phyloP scores from a whole-genome alignment of 2,888 invertebrate genomes.

The Digitonthophagus gazella region DNA sequence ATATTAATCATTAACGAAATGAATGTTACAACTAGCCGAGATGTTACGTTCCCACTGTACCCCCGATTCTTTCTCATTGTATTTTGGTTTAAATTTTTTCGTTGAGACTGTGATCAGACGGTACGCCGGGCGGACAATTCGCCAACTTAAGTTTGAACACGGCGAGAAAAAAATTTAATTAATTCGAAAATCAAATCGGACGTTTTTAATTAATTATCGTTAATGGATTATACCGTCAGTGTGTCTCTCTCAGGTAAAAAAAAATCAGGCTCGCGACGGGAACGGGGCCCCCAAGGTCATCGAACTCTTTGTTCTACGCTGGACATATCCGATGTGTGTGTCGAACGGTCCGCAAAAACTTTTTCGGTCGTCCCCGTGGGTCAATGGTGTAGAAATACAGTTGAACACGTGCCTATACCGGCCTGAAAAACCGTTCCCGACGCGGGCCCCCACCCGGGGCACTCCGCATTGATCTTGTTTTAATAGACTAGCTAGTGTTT shows the following conservation, averaged over 20 bases:
- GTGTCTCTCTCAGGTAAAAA: not conserved
- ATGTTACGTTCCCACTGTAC: no score
- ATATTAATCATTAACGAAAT: not conserved
- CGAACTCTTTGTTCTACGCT: not conserved
- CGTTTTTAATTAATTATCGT: not conserved
- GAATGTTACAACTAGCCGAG: not conserved
- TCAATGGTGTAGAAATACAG: not conserved
- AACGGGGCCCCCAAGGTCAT: not conserved
- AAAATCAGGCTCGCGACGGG: not conserved
- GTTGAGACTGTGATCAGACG: not conserved
- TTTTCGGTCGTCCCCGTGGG: no score
- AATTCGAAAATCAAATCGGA: not conserved
- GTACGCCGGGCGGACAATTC: not conserved
- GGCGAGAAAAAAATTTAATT: not conserved
- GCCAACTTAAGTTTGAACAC: not conserved
- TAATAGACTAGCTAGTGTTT: constrained; percentile 25
- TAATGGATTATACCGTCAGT: not conserved
- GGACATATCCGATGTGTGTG: no score
- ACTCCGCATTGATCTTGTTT: constrained; percentile 22
- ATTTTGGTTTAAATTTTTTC: not conserved
- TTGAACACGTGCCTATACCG: constrained; percentile 18
- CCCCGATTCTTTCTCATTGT: no score
- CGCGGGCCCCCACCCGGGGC: constrained; percentile 18
- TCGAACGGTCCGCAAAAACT: no score
- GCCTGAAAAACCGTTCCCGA: not conserved